These are phyloP conservation scores for Drosophila varians DNA, from an alignment of 1,140 invertebrate genomes.

Conservation along the genomic window DNA sequence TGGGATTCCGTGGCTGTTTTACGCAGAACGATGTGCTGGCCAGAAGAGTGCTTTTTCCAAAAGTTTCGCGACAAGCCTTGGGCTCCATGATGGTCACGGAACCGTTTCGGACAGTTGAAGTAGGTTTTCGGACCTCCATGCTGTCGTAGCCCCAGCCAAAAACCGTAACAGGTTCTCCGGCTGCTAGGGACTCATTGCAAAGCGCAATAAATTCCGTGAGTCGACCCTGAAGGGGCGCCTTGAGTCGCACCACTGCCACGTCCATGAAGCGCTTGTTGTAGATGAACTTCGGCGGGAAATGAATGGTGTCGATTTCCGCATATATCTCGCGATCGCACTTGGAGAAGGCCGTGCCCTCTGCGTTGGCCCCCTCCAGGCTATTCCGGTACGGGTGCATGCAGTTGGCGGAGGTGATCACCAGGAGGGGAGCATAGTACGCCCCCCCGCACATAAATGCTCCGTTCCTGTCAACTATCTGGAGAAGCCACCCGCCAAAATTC, in stretches of 20 bases:
- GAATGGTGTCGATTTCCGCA: constrained; percentile 22
- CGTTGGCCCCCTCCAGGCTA: constrained; percentile 7
- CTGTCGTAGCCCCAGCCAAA: constrained; percentile 15
- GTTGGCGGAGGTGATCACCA: constrained; percentile 38
- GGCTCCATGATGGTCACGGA: background rate
- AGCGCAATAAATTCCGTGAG: constrained; percentile 25
- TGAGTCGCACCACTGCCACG: constrained; percentile 22
- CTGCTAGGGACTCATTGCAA: background rate
- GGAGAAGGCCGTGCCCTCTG: constrained; percentile 10
- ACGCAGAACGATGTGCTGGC: constrained; percentile 18
- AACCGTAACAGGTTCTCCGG: background rate
- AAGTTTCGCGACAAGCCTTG: background rate
- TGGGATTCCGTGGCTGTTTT: constrained; percentile 7
- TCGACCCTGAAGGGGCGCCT: background rate
- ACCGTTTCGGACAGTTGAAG: background rate
- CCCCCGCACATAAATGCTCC: constrained; percentile 40
- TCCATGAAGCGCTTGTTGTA: constrained; percentile 24
- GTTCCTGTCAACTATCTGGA: constrained; percentile 18
- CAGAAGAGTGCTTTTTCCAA: background rate
- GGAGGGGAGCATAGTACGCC: constrained; percentile 28
- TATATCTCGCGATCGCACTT: constrained; percentile 11
- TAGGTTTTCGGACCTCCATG: background rate
- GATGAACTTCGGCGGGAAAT: constrained; percentile 1
- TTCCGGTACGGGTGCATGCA: constrained; percentile 28
- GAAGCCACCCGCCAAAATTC: constrained; percentile 26